A percentile compares a stretch with the other conserved stretches of the same genome.
Evolutionary conservation across 2,888 invertebrate species (phyloP).

Genomic region (Eupithecia dodoneata): DNA sequence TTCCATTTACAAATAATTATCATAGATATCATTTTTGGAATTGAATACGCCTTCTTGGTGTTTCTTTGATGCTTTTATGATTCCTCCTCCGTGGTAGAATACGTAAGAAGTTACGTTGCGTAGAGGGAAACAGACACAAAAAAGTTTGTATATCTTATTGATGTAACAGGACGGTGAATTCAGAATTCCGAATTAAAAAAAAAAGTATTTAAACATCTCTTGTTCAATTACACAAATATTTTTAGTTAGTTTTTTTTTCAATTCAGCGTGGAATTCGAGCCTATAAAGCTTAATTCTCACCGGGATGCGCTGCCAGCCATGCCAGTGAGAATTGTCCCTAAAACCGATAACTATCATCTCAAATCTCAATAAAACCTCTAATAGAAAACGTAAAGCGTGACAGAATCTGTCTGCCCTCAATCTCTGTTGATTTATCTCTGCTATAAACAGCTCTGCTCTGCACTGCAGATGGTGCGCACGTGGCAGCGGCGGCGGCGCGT

Average conservation of each 20-base stretch:
- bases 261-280: neutral
- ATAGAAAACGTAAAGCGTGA: neutral
- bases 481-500: neutral
- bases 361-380: neutral
- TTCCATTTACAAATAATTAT: no score
- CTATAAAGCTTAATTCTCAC: neutral
- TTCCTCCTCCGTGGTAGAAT: no score
- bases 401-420: slow-evolving; percentile 7
- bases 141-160: no score
- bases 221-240: no score
- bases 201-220: no score
- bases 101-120: no score
- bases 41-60: no score
- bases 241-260: neutral
- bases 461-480: neutral
- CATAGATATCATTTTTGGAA: no score
- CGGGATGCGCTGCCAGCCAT: neutral
- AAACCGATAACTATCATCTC: neutral
- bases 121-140: no score
- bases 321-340: neutral
- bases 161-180: no score
- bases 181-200: no score
- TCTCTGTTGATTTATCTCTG: slow-evolving; percentile 1
- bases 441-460: neutral
- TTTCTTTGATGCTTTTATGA: no score